Evolutionary conservation across 2,888 invertebrate genomes (phyloP).

Genomic region (Erebia ligea): DNA sequence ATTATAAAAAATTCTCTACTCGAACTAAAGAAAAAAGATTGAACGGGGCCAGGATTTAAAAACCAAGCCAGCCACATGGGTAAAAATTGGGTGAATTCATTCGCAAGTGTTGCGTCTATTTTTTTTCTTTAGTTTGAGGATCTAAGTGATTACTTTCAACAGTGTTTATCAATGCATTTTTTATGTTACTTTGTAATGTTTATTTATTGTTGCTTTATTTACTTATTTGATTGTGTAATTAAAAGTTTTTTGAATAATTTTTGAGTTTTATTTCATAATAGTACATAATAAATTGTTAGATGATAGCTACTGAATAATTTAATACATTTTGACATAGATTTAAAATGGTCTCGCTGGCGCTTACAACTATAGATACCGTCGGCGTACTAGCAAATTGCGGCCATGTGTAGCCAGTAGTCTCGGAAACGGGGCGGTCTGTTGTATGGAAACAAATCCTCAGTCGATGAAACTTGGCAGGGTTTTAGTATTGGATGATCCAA

Average conservation of each 20-base stretch:
- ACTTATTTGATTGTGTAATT: conserved; percentile 10
- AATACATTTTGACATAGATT: no score
- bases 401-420: no score
- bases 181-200: conserved; percentile 16
- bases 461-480: no score
- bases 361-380: no score
- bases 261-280: background rate
- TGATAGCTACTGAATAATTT: no score
- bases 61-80: no score
- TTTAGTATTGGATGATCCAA: no score
- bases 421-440: no score
- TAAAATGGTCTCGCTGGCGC: no score
- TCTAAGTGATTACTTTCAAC: background rate
- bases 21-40: background rate
- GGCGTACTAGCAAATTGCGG: no score
- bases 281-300: background rate
- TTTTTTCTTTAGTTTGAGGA: conserved; percentile 7
- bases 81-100: background rate
- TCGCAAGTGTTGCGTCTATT: background rate
- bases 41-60: no score
- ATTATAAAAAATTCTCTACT: background rate
- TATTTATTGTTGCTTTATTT: conserved; percentile 26
- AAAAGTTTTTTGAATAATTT: conserved; percentile 2
- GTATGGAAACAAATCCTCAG: no score
- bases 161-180: conserved; percentile 29